Conservation (phyloP, 2,797 vertebrate genomes). For the Myioborus miniatus region DNA sequence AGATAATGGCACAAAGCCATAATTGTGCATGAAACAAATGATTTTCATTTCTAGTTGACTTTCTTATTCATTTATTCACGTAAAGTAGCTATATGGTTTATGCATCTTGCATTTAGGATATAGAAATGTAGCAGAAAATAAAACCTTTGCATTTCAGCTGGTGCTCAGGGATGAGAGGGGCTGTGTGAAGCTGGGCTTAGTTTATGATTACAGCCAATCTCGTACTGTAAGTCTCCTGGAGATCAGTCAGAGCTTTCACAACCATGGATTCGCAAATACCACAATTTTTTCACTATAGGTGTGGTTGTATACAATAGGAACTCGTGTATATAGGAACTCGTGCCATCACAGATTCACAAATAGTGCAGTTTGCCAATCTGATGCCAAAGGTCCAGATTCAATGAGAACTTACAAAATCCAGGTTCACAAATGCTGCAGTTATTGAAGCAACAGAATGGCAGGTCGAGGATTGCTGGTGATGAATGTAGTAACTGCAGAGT, state of each 20-base stretch:
- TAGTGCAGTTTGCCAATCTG: not conserved
- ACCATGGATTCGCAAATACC: not conserved
- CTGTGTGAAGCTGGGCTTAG: not conserved
- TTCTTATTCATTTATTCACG: not conserved
- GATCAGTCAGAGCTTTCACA: not conserved
- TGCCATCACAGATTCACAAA: not conserved
- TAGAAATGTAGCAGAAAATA: not conserved
- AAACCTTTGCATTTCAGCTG: not conserved
- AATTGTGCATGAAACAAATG: not conserved
- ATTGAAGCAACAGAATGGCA: not conserved
- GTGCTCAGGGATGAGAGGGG: not conserved
- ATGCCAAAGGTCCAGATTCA: not conserved
- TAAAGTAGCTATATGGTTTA: not conserved
- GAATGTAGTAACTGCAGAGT: not conserved
- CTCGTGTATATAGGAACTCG: too few species aligned
- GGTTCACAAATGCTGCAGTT: not conserved
- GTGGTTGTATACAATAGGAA: not conserved
- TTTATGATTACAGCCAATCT: not conserved
- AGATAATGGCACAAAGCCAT: not conserved
- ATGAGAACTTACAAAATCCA: not conserved
- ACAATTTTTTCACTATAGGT: not conserved
- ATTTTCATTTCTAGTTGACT: not conserved
- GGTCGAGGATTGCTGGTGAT: not conserved
- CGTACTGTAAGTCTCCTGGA: not conserved
- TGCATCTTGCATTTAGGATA: not conserved